A percentile compares a stretch with the other conserved stretches of the same genome.
Evolutionary conservation across 2,888 invertebrate species (phyloP).

Genomic region (Cotesia congregata): DNA sequence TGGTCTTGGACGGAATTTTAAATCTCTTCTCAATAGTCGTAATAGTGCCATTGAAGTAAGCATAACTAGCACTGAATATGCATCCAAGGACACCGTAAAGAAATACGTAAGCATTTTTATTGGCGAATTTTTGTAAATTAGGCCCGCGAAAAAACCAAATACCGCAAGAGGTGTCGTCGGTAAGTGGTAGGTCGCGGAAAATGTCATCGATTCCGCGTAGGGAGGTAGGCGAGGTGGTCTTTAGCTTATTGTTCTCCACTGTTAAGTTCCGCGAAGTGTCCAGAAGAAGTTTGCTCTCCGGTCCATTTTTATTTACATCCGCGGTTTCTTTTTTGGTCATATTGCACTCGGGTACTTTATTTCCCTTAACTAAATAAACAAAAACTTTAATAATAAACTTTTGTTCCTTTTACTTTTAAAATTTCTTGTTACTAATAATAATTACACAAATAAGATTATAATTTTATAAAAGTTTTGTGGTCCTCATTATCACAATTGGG

Average conservation of each 20-base stretch:
- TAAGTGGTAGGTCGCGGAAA: constrained; percentile 72
- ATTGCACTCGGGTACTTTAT: background rate
- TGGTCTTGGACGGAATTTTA: constrained; percentile 80
- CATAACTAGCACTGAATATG: constrained; percentile 78
- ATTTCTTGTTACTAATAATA: background rate
- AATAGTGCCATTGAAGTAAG: constrained; percentile 82
- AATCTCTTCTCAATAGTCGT: constrained; percentile 82
- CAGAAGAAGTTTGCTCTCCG: constrained; percentile 62
- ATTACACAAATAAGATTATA: background rate
- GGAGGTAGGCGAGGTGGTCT: constrained; percentile 52
- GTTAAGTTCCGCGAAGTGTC: constrained; percentile 53
- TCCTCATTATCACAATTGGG: constrained; percentile 26
- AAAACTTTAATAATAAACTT: background rate
- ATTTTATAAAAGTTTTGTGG: constrained; percentile 2
- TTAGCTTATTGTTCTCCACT: constrained; percentile 44
- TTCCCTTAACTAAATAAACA: background rate
- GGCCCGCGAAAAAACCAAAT: constrained; percentile 75
- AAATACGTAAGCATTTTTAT: constrained; percentile 75
- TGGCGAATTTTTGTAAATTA: constrained; percentile 75
- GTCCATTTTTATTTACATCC: constrained; percentile 63
- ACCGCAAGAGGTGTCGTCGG: constrained; percentile 78
- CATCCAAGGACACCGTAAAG: constrained; percentile 79
- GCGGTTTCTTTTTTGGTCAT: constrained; percentile 48
- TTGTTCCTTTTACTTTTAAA: background rate
- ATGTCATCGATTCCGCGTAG: constrained; percentile 69